Evolutionary conservation across 2,113 vertebrate species (phyloP).

Genomic region (Brachyhypopomus gauderio): DNA sequence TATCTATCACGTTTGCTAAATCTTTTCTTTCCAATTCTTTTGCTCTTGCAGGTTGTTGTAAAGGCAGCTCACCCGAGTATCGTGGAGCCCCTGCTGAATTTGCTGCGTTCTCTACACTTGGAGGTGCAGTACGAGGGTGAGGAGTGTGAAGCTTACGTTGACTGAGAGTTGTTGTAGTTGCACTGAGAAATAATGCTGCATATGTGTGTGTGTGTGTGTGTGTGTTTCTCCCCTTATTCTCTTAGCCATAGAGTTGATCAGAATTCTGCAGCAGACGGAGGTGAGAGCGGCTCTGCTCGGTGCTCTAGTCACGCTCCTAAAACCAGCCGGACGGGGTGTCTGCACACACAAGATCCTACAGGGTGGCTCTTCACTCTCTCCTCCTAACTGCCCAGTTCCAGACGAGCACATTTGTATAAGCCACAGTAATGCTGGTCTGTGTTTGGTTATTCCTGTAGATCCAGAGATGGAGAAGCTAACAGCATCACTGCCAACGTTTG

Average conservation of each 20-base stretch:
- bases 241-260: constrained; percentile 77
- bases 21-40: no score
- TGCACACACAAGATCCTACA: constrained; percentile 47
- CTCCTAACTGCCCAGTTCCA: not conserved
- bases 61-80: constrained; percentile 67
- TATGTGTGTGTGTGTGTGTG: not conserved
- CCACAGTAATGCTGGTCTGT: not conserved
- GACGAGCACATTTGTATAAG: not conserved
- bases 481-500: constrained; percentile 63
- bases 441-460: constrained; percentile 50
- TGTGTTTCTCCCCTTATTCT: constrained; percentile 2
- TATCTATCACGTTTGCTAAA: not conserved
- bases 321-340: constrained; percentile 55
- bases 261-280: constrained; percentile 69
- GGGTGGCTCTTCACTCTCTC: constrained; percentile 55
- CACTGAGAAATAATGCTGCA: not conserved
- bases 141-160: not conserved
- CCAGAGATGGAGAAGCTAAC: constrained; percentile 49
- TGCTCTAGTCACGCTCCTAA: constrained; percentile 76
- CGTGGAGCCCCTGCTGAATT: constrained; percentile 68
- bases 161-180: not conserved
- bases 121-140: constrained; percentile 81
- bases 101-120: constrained; percentile 71
- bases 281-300: constrained; percentile 70
- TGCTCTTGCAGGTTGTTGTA: constrained; percentile 61